Percentiles rank a stretch among this genome's conserved stretches.
These are phyloP conservation scores for Coendou prehensilis DNA, from an alignment of 2,797 vertebrate genomes.

Conservation along the genomic window DNA sequence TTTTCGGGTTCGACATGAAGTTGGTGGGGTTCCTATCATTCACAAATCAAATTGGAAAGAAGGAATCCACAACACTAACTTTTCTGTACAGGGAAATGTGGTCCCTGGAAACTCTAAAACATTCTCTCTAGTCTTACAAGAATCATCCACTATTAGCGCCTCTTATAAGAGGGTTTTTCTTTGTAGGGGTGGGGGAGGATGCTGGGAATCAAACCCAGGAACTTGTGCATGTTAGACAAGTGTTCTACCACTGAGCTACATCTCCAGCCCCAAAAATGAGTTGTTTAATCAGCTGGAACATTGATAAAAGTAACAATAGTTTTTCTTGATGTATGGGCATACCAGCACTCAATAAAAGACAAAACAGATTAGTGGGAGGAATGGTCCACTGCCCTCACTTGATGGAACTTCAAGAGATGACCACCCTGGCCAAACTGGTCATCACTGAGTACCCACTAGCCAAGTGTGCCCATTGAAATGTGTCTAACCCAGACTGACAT, in stretches of 20 bases:
- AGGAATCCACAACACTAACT: neutral
- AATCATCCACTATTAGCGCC: neutral
- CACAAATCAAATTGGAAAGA: neutral
- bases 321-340: neutral
- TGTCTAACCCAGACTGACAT: neutral
- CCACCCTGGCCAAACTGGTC: neutral
- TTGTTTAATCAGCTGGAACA: neutral
- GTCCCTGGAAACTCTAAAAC: neutral
- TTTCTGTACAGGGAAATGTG: neutral
- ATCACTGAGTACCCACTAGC: neutral
- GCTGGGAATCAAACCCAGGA: neutral
- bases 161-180: neutral
- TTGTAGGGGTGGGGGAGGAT: neutral
- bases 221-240: neutral
- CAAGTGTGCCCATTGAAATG: neutral
- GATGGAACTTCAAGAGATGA: neutral
- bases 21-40: neutral
- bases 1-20: constrained; percentile 22
- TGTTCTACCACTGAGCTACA: neutral
- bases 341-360: neutral
- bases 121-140: neutral
- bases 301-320: neutral
- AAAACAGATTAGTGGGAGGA: neutral
- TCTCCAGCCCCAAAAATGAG: neutral
- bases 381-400: too few relatives aligned